Percentiles rank a stretch among this genome's conserved stretches.
Conservation (phyloP, 2,888 invertebrate species). For the Xestoiulus laeticollis region DNA sequence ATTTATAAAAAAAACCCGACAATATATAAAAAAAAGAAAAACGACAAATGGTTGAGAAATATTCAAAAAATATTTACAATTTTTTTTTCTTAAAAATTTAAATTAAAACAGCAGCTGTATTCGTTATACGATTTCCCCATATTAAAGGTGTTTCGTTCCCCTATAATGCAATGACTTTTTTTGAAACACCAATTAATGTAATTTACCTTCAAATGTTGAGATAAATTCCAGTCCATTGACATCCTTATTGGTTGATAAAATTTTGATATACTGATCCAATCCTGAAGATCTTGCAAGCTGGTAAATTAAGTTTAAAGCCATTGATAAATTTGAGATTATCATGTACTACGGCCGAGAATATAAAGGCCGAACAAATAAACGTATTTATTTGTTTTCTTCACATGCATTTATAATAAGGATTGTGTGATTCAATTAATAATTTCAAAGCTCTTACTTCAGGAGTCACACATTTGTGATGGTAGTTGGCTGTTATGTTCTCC, state of each 20-base stretch:
- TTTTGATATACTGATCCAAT: constrained; percentile 65
- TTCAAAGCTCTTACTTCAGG: constrained; percentile 61
- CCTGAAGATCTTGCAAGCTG: constrained; percentile 52
- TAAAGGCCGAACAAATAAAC: background rate
- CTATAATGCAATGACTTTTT: background rate
- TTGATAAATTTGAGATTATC: background rate
- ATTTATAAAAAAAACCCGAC: too few species aligned
- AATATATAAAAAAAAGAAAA: too few species aligned
- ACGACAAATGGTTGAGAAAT: too few species aligned
- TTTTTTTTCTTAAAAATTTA: too few species aligned
- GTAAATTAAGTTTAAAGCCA: constrained; percentile 51
- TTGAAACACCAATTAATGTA: background rate
- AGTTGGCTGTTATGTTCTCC: constrained; percentile 77
- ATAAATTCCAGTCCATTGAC: constrained; percentile 74
- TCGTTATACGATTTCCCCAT: too few species aligned
- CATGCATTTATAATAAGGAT: too few species aligned
- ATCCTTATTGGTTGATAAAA: constrained; percentile 78
- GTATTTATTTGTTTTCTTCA: background rate
- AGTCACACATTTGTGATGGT: constrained; percentile 77
- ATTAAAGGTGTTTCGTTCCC: too few species aligned
- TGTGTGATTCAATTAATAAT: background rate
- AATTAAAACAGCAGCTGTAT: too few species aligned
- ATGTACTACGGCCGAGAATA: background rate
- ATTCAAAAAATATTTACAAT: too few species aligned
- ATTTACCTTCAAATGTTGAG: constrained; percentile 74